Percentiles rank a stretch among this genome's conserved stretches.
phyloP scores from a whole-genome alignment of 1,140 invertebrate genomes.

The Gryon sp. region DNA sequence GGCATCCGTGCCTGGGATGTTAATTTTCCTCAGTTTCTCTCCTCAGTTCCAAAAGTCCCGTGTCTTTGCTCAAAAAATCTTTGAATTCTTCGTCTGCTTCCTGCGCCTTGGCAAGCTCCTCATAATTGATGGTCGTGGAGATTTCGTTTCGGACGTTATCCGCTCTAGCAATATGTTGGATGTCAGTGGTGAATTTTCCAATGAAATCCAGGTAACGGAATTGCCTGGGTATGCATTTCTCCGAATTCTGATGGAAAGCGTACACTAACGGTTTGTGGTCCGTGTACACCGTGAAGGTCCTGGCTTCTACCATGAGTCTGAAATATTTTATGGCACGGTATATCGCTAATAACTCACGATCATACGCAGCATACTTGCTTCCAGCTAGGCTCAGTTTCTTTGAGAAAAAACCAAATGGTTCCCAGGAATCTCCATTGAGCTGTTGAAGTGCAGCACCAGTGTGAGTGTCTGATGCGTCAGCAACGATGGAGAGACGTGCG shows the following conservation, averaged over 20 bases:
- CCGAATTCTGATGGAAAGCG: slow-evolving; percentile 1
- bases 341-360: slow-evolving; percentile 1
- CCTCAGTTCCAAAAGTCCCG: too few species aligned
- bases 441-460: not conserved
- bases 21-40: too few species aligned
- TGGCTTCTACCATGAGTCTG: not conserved
- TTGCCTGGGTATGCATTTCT: slow-evolving; percentile 37
- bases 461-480: slow-evolving; percentile 1
- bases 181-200: slow-evolving; percentile 70
- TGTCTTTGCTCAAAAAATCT: too few species aligned
- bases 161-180: slow-evolving; percentile 67
- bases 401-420: not conserved
- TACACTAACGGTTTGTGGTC: not conserved
- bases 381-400: not conserved
- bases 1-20: too few species aligned
- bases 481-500: not conserved
- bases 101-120: too few species aligned
- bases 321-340: slow-evolving; percentile 5
- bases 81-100: too few species aligned
- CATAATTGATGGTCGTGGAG: too few species aligned
- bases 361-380: not conserved
- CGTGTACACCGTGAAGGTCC: not conserved
- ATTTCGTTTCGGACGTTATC: too few species aligned
- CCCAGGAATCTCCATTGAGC: not conserved
- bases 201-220: slow-evolving; percentile 72